Base-by-base conservation (phyloP, 2,888 invertebrate genomes). In the Apodemia hepburni region DNA sequence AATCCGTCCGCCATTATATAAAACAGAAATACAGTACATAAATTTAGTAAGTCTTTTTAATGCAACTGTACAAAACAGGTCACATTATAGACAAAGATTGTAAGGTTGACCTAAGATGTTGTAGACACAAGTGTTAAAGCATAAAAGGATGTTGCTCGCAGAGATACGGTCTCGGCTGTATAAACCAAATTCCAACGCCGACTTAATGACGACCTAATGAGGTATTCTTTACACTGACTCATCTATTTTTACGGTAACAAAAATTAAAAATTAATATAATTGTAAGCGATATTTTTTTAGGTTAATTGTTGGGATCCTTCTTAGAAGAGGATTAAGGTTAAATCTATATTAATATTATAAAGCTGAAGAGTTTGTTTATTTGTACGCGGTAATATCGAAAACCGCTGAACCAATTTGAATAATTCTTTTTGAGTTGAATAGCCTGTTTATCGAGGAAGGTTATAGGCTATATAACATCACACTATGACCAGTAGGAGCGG, bases 201-300 rank as follows among this genome's bases (percentile, higher is more conserved):
- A 76, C 78, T 79, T 84, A 82, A 84, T 79, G 80, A 79, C 69
- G 70, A 68, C 70, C 72, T 84, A 83, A 85, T 84, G 84, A 82
- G 77, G 75, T 73, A 74, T 76, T 78, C 69, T 65, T 63, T 22
- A 22, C 51, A 51, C 18, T 51, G 51, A 51, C 51, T 51, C 51
- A 51, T 22, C 51, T 22, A 51, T 51, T 51, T 51, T 51, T 18
- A 51, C 51, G 18, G 18, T 18, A 51, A 51, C 51, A 51, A 12
- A 51, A 51, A 51, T 51, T 51, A 51, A 51, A 51, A 51, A 51
- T 51, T 51, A 51, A 51, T 22, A 22, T 22, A 22, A 51, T 51
- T 51, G 51, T 51, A 51, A 51, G 51, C 27, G 51, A 51, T 51
- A 51, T 51, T 51, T 51, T 51, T 51, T 22, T 51, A 27, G 51